Base-by-base conservation (phyloP, 2,888 invertebrate genomes). In the Toxonevra muliebris region DNA sequence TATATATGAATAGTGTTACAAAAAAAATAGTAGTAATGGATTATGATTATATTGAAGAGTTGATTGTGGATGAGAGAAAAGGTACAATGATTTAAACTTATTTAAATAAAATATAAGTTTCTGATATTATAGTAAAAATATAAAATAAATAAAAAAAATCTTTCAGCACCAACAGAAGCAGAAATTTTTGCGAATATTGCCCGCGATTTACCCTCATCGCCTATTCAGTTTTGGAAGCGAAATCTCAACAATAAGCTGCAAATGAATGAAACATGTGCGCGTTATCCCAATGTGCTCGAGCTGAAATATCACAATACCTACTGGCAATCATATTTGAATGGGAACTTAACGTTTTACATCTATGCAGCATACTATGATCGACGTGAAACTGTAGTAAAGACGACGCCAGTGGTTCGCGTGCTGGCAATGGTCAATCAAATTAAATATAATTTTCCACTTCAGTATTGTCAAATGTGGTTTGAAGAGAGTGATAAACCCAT, bases 251-350 rank as follows among this genome's bases (percentile, higher is more conserved):
- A 30, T 4, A 30, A 2, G 3, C 30, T 30, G 2, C 30, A 30
- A 12, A 13, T 4, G 17, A 53, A 53, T 12, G 15, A 11, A 11
- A 87, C 88, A 69, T 94, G 94, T 85, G 92, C 93, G 30, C 89
- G 89, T 73, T 93, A 93, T 83, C 95, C 96, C 0, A 91, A 90
- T 69, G 89, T 95, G 73, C 93, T 92, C 85, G 94, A 94, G 77
- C 87, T 96, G 67, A 92, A 95, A 82, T 96, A 94, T 86, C 95
- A 94, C 86, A 96, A 96, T 83, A 89, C 94, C 63, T 96, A 95
- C 85, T 96, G 96, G 96, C 96, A 96, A 86, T 92, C 91, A 60
- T 82, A 94, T 76, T 88, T 88, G 71, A 90, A 92, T 8, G 87
- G 88, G n/a, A 92, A 94, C 77, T 93, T 94, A 10, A 93, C 93